phyloP scores from a whole-genome alignment of 2,888 invertebrate species.

The Hydriomena furcata region DNA sequence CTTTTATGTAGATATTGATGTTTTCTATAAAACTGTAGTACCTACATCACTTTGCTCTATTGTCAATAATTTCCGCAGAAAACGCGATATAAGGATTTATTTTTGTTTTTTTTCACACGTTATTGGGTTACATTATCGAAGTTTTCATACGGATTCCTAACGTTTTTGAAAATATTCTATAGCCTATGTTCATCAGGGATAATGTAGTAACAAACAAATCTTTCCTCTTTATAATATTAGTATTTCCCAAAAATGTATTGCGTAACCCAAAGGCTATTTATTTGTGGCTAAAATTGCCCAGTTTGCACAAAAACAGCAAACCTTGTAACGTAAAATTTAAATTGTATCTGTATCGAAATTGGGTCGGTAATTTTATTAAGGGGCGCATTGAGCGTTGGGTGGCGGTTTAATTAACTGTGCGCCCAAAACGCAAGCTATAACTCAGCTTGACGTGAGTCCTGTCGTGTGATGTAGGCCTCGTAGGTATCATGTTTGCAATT shows the following conservation, averaged over 20 bases:
- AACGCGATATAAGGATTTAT: too few species aligned
- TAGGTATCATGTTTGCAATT: slow-evolving; percentile 24
- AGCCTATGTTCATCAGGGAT: too few species aligned
- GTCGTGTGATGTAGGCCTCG: slow-evolving; percentile 31
- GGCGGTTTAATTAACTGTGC: slow-evolving; percentile 69
- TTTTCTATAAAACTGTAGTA: too few species aligned
- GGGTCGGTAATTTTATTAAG: slow-evolving; percentile 58
- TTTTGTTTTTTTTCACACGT: too few species aligned
- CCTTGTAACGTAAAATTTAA: slow-evolving; percentile 38
- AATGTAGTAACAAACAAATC: too few species aligned
- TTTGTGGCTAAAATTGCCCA: slow-evolving; percentile 9
- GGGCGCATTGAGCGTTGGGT: slow-evolving; percentile 56
- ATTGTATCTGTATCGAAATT: slow-evolving; percentile 52
- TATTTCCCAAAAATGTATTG: background rate
- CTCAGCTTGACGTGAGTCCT: slow-evolving; percentile 51
- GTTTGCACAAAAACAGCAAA: slow-evolving; percentile 26
- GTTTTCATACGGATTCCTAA: too few species aligned
- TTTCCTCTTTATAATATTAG: too few species aligned
- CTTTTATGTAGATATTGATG: too few species aligned
- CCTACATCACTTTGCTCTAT: too few species aligned
- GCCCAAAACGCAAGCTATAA: slow-evolving; percentile 50
- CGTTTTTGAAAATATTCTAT: too few species aligned
- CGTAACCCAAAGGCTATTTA: background rate
- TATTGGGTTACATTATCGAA: too few species aligned
- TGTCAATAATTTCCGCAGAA: too few species aligned